These are phyloP conservation scores for Campylomormyrus numenius DNA, from an alignment of 2,113 vertebrate genomes.

Conservation along the genomic window DNA sequence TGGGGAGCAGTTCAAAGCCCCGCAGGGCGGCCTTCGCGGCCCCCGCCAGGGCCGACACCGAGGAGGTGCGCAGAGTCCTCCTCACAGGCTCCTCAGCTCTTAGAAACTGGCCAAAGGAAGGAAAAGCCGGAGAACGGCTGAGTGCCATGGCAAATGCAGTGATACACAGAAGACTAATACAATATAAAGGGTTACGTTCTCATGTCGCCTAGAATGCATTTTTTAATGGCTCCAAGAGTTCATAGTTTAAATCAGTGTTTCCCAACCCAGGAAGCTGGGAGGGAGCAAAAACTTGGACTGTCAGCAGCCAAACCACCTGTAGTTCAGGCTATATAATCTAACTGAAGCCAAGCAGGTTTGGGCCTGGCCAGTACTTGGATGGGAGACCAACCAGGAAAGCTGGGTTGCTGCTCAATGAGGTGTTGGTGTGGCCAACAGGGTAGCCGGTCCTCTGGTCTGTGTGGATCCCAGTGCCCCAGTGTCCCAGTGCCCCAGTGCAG, in stretches of 20 bases:
- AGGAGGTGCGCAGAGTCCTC: slow-evolving; percentile 63
- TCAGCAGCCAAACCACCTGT: too few relatives aligned
- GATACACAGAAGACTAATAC: background rate
- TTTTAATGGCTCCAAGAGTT: background rate
- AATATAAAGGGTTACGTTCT: background rate
- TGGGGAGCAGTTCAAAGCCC: slow-evolving; percentile 69
- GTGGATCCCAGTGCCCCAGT: too few relatives aligned
- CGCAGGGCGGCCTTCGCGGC: slow-evolving; percentile 29
- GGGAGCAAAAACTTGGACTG: background rate
- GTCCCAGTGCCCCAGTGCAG: too few relatives aligned
- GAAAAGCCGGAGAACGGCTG: background rate
- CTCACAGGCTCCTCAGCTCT: slow-evolving; percentile 61
- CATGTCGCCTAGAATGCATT: background rate
- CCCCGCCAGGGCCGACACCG: slow-evolving; percentile 47
- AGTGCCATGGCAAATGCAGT: background rate
- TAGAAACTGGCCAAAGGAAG: slow-evolving; percentile 39
- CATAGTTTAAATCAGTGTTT: background rate
- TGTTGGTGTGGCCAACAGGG: too few relatives aligned
- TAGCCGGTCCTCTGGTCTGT: too few relatives aligned
- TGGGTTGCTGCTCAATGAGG: too few relatives aligned
- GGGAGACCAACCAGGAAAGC: too few relatives aligned
- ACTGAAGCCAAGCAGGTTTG: too few relatives aligned
- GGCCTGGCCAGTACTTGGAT: too few relatives aligned
- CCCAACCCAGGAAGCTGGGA: background rate
- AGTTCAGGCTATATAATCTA: too few relatives aligned